Conservation (phyloP, 2,797 vertebrate species). For the Mionectes olivaceus region DNA sequence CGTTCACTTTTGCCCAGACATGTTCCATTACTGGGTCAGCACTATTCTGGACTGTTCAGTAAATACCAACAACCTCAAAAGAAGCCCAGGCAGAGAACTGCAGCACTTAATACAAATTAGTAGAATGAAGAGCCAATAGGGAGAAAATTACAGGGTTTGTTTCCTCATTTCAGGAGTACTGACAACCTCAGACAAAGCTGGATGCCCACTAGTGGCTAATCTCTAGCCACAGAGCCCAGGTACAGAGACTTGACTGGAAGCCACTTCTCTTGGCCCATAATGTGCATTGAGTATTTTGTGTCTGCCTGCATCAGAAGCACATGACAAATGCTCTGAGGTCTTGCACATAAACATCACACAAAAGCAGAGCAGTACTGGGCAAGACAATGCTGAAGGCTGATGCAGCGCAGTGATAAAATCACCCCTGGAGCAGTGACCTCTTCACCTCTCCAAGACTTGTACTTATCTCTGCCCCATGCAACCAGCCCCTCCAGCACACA, state of each 20-base stretch:
- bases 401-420: background rate
- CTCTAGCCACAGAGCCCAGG: background rate
- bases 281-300: background rate
- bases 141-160: background rate
- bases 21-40: background rate
- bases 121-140: background rate
- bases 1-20: background rate
- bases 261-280: background rate
- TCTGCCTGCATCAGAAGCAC: background rate
- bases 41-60: background rate
- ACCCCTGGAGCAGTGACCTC: background rate
- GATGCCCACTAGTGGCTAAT: background rate
- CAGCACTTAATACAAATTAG: background rate
- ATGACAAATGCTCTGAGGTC: background rate
- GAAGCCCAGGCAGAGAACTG: background rate
- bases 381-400: background rate
- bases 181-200: background rate
- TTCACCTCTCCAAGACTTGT: background rate
- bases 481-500: background rate
- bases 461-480: background rate
- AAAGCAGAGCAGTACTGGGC: background rate
- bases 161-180: background rate
- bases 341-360: background rate
- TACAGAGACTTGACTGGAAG: background rate
- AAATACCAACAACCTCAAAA: background rate